These are phyloP conservation scores for Meloidogyne exigua DNA, from an alignment of 1,140 invertebrate genomes.

Conservation along the genomic window DNA sequence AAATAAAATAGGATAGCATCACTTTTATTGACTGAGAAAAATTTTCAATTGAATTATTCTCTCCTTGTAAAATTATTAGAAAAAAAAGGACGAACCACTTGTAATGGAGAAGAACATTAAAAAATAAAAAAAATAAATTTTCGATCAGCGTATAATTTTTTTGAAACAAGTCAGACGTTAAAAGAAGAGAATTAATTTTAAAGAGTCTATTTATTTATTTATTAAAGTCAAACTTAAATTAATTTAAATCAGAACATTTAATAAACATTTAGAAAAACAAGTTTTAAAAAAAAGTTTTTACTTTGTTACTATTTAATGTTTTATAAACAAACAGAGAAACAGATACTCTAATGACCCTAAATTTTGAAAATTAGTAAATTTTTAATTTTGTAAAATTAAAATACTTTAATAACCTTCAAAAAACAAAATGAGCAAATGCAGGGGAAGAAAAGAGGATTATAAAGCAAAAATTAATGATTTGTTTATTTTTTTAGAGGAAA, in stretches of 20 bases:
- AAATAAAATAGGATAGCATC: background rate
- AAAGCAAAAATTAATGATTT: background rate
- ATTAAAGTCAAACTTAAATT: too few relatives aligned
- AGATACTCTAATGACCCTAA: too few relatives aligned
- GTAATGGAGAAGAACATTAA: background rate
- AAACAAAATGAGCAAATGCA: background rate
- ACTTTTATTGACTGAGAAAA: constrained; percentile 5
- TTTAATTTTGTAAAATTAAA: background rate
- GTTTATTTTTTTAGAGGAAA: background rate
- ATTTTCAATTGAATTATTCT: constrained; percentile 2
- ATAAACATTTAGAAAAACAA: too few relatives aligned
- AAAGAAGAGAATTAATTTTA: background rate
- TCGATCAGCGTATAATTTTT: background rate
- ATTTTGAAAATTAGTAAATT: too few relatives aligned
- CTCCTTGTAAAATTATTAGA: background rate
- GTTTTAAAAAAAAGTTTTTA: too few relatives aligned
- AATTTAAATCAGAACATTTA: too few relatives aligned
- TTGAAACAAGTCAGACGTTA: background rate
- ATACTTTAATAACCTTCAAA: background rate
- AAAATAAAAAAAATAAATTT: background rate
- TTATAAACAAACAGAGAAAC: too few relatives aligned
- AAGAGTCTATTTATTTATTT: background rate
- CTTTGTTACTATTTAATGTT: too few relatives aligned
- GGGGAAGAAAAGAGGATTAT: background rate
- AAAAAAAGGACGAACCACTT: background rate